A percentile compares a stretch with the other conserved stretches of the same genome.
Evolutionary conservation across 2,888 invertebrate genomes (phyloP).

Genomic region (Drosophila antonietae): DNA sequence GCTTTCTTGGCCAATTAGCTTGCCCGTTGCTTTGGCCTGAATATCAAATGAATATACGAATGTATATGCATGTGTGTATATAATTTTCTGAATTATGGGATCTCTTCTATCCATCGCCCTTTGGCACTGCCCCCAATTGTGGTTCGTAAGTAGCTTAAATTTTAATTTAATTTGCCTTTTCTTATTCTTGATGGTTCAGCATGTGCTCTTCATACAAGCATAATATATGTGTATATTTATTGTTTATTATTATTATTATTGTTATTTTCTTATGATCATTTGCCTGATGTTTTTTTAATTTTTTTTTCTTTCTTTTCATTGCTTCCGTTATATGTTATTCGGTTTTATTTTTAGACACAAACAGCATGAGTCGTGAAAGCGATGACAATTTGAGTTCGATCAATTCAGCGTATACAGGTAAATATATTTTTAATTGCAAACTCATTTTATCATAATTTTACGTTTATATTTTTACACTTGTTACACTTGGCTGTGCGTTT

Average conservation of each 20-base stretch:
- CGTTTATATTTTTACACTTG: slow-evolving; percentile 37
- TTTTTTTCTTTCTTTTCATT: slow-evolving; percentile 37
- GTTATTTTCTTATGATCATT: slow-evolving; percentile 53
- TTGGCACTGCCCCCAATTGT: slow-evolving; percentile 29
- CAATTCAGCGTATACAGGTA: slow-evolving; percentile 83
- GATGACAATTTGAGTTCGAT: slow-evolving; percentile 83
- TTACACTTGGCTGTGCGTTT: slow-evolving; percentile 48
- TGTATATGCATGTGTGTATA: background rate
- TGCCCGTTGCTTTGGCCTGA: slow-evolving; percentile 64
- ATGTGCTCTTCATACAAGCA: slow-evolving; percentile 36
- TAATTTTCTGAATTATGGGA: slow-evolving; percentile 13
- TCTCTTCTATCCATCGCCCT: slow-evolving; percentile 31
- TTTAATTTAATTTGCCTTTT: slow-evolving; percentile 48
- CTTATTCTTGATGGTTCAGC: slow-evolving; percentile 39
- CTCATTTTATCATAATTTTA: slow-evolving; percentile 37
- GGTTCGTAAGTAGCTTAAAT: slow-evolving; percentile 61
- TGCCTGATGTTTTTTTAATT: slow-evolving; percentile 29
- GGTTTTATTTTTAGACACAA: slow-evolving; percentile 77
- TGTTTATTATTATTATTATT: slow-evolving; percentile 37
- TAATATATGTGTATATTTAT: slow-evolving; percentile 14
- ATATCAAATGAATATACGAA: slow-evolving; percentile 31
- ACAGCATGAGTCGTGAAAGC: slow-evolving; percentile 84
- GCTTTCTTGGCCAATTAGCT: slow-evolving; percentile 64
- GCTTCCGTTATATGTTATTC: slow-evolving; percentile 51
- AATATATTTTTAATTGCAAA: slow-evolving; percentile 44